Evolutionary conservation across 2,888 invertebrate genomes (phyloP), one percentile per base, ranked within the genome.

Genomic region (Pollenia angustigena): DNA sequence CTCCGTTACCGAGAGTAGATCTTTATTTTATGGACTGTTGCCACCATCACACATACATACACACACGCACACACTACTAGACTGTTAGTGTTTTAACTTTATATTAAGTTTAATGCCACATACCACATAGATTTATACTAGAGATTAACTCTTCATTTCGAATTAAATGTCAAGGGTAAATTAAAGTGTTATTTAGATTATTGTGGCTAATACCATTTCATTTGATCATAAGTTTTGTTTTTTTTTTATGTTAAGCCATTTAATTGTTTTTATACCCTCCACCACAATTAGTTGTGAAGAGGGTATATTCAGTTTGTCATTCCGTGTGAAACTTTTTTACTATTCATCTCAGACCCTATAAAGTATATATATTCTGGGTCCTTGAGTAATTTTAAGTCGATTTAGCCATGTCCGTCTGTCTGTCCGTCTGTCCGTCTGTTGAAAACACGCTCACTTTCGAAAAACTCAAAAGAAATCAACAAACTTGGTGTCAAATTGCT

Each of bases 111-210:
- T 75, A 54, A 62, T 69, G 76, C 46, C 76, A 52, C 62, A 54
- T 64, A 50, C 78, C 69, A 66, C 81, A 71, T 78, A 68, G 84
- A 87, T 84, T 84, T 87, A 87, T 81, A 56, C 18, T 69, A 58
- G 50, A 84, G 87, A 84, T 87, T 87, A 87, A 87, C 87, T 87
- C 84, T 84, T 87, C 78, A 78, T 84, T 69, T 74, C 62, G 64
- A 71, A 87, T 87, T 76, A 87, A 87, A 87, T 87, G 87, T 87
- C 87, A 87, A 87, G 87, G 87, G 84, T 87, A 87, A 84, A 84
- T 78, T 68, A 87, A 84, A 84, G 42, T 23, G 75, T 42, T 68
- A 54, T 54, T 74, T 60, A 54, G 71, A 81, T 72, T 78, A 62
- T 75, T 62, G 46, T 54, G 62, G 60, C 64, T 32, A 66, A 50